Conservation (phyloP, 2,113 vertebrate species). For the Falcunculus frontatus region DNA sequence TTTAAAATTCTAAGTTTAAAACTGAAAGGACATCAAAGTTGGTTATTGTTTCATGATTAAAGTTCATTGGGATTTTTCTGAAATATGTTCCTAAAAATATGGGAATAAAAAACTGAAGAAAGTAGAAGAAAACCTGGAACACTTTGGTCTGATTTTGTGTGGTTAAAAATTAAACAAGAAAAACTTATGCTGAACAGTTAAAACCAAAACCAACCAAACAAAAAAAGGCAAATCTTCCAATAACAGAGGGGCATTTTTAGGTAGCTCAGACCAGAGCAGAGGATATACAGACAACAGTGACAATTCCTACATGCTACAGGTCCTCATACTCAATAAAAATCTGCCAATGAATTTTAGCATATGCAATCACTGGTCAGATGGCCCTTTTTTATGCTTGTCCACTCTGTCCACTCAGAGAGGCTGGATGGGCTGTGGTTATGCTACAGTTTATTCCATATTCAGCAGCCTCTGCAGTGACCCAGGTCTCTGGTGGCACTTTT, state of each 20-base stretch:
- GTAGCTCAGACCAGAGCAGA: neutral
- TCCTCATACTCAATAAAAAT: neutral
- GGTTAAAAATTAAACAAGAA: neutral
- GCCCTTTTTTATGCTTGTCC: neutral
- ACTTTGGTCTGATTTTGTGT: neutral
- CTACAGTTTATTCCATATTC: neutral
- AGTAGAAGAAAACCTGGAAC: neutral
- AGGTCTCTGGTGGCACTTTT: neutral
- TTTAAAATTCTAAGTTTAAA: neutral
- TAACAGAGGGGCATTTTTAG: neutral
- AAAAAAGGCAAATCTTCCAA: neutral
- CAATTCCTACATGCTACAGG: neutral
- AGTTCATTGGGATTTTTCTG: neutral
- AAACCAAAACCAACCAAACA: neutral
- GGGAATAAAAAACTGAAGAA: neutral
- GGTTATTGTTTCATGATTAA: neutral
- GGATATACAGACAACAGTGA: neutral
- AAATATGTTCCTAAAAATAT: neutral
- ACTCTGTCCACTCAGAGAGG: neutral
- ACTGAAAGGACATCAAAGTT: neutral
- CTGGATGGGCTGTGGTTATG: neutral
- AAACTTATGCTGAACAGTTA: neutral
- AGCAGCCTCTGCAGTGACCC: neutral
- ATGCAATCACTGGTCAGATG: fast-evolving
- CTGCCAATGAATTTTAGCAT: neutral